A percentile compares a stretch with the other conserved stretches of the same genome.
Evolutionary conservation across 2,113 vertebrate genomes (phyloP).

Genomic region (Hirundichthys speculiger): DNA sequence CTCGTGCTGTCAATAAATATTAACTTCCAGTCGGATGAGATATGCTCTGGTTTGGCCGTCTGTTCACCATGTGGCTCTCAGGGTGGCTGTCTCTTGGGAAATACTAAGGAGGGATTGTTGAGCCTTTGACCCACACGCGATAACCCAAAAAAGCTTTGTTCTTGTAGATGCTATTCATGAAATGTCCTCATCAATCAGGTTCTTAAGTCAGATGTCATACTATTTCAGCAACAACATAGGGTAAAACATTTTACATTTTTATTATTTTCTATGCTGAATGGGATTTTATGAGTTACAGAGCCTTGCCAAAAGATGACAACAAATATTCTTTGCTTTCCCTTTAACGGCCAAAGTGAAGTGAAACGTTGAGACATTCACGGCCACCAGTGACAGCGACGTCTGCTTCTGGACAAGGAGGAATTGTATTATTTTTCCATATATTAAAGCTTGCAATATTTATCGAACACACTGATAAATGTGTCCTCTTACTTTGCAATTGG

Average conservation of each 20-base stretch:
- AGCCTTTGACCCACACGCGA: constrained; percentile 53
- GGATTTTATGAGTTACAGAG: too few species aligned
- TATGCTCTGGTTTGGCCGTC: constrained; percentile 57
- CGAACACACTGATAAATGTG: too few species aligned
- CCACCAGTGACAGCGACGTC: too few species aligned
- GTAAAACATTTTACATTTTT: background rate
- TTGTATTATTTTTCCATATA: too few species aligned
- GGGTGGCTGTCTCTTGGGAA: constrained; percentile 58
- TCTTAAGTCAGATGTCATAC: constrained; percentile 21
- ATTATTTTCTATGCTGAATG: too few species aligned
- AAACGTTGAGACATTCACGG: too few species aligned
- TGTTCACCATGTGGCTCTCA: constrained; percentile 58
- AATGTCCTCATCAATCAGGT: constrained; percentile 25
- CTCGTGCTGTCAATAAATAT: constrained; percentile 76
- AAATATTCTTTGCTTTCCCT: too few species aligned
- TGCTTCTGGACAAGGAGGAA: too few species aligned
- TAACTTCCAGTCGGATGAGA: constrained; percentile 71
- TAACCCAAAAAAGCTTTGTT: constrained; percentile 25
- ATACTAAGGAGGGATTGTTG: constrained; percentile 56
- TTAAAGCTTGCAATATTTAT: too few species aligned
- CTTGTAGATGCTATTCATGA: constrained; percentile 26
- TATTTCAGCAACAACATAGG: constrained; percentile 16
- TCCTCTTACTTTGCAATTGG: too few species aligned
- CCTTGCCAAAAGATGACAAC: too few species aligned
- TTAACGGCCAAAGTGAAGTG: too few species aligned